Conservation (phyloP, 2,113 vertebrate species). For the Salvelinus sp. region DNA sequence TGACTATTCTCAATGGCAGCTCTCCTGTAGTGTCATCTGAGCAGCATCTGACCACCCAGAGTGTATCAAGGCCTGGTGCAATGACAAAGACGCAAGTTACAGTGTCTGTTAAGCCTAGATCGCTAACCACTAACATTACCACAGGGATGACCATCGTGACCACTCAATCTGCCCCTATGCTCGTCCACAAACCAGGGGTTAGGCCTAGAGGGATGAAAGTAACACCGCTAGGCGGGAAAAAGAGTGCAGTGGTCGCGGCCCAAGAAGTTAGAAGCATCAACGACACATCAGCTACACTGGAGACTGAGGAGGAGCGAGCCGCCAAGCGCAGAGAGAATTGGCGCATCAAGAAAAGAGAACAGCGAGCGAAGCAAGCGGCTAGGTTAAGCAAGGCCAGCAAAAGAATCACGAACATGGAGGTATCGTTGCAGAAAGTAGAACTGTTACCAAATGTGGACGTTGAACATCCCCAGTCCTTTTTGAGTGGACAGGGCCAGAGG, state of each 20-base stretch:
- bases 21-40: slow-evolving; percentile 40
- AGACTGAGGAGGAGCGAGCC: slow-evolving; percentile 69
- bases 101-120: slow-evolving; percentile 38
- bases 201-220: slow-evolving; percentile 13
- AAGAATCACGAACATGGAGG: slow-evolving; percentile 24
- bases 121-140: slow-evolving; percentile 16
- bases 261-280: slow-evolving; percentile 27
- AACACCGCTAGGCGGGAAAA: slow-evolving; percentile 41
- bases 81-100: slow-evolving; percentile 15
- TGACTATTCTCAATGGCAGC: slow-evolving; percentile 46
- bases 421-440: slow-evolving; percentile 27
- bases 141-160: slow-evolving; percentile 6
- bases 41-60: slow-evolving; percentile 49
- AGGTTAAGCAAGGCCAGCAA: slow-evolving; percentile 52
- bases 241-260: slow-evolving; percentile 47
- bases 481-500: slow-evolving; percentile 31
- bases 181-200: slow-evolving; percentile 16
- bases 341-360: slow-evolving; percentile 77
- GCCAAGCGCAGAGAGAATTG: slow-evolving; percentile 74
- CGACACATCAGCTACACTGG: not conserved
- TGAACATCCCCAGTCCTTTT: slow-evolving; percentile 23
- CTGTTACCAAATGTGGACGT: slow-evolving; percentile 8
- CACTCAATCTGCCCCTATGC: not conserved
- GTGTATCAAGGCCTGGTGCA: slow-evolving; percentile 29
- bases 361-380: slow-evolving; percentile 71